A percentile compares a stretch with the other conserved stretches of the same genome.
phyloP scores from a whole-genome alignment of 2,113 vertebrate genomes.

The Varanus salvator region DNA sequence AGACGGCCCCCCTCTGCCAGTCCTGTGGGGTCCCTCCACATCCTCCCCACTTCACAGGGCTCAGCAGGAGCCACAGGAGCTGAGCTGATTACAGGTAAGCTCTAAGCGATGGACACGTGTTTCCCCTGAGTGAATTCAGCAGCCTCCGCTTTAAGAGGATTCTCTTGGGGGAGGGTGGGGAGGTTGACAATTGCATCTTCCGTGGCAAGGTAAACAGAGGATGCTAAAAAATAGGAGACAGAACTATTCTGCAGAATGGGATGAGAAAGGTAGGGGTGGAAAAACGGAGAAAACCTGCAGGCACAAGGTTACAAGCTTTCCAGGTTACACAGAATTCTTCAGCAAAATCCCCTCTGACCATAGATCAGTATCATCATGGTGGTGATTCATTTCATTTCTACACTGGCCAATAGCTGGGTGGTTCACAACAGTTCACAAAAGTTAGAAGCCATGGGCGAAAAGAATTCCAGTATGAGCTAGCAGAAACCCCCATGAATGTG shows the following conservation, averaged over 20 bases:
- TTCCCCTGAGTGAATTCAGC: not conserved
- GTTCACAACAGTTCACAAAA: too few species aligned
- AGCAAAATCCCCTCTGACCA: not conserved
- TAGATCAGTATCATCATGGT: not conserved
- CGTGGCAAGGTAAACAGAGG: not conserved
- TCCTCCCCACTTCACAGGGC: too few species aligned
- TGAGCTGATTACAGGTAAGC: too few species aligned
- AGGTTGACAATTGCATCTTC: too few species aligned
- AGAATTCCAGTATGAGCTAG: too few species aligned
- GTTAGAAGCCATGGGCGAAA: too few species aligned
- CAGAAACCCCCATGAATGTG: too few species aligned
- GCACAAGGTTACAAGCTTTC: not conserved
- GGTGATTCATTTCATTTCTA: too few species aligned
- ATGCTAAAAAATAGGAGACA: not conserved
- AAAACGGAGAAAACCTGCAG: not conserved
- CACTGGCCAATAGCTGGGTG: too few species aligned
- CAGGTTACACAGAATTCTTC: not conserved
- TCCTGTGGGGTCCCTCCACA: not conserved
- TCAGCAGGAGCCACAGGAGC: not conserved
- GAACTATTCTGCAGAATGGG: not conserved
- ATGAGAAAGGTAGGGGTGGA: too few species aligned
- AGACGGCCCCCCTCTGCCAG: not conserved
- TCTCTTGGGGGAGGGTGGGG: not conserved
- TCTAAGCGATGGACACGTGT: too few species aligned
- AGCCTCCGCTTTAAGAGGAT: not conserved